Evolutionary conservation across 1,140 invertebrate species (phyloP).

Genomic region (Globodera ellingtonae): DNA sequence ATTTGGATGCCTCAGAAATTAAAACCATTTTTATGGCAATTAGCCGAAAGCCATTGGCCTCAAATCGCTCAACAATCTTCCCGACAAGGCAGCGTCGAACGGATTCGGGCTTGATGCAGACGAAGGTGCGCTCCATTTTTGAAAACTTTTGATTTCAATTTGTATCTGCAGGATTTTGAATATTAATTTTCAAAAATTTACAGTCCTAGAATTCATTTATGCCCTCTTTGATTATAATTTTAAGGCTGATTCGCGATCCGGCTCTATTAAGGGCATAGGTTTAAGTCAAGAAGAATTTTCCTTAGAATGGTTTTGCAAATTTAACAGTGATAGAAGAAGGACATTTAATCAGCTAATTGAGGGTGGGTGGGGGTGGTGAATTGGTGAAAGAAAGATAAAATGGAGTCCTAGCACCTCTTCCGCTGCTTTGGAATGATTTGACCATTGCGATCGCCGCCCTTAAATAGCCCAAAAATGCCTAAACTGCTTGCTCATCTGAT

Average conservation of each 20-base stretch:
- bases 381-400: neutral
- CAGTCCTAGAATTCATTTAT: too few relatives aligned
- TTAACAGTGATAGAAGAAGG: too few relatives aligned
- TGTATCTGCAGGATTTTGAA: too few relatives aligned
- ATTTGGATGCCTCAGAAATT: neutral
- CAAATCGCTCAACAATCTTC: slow-evolving; percentile 90
- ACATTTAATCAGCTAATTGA: neutral
- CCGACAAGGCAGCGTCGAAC: slow-evolving; percentile 91
- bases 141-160: too few relatives aligned
- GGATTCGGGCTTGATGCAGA: slow-evolving; percentile 96
- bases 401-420: too few relatives aligned
- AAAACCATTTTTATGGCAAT: slow-evolving; percentile 78
- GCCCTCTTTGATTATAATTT: too few relatives aligned
- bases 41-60: slow-evolving; percentile 92
- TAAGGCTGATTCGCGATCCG: too few relatives aligned
- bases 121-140: slow-evolving; percentile 82
- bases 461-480: neutral
- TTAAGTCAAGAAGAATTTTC: too few relatives aligned
- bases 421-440: neutral
- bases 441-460: neutral
- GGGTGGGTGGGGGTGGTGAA: neutral
- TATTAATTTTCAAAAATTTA: too few relatives aligned
- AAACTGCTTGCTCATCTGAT: neutral
- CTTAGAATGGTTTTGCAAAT: too few relatives aligned
- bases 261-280: too few relatives aligned